Percentiles rank a stretch among this genome's conserved stretches.
Evolutionary conservation across 2,113 vertebrate species (phyloP).

Genomic region (Sceloporus undulatus): DNA sequence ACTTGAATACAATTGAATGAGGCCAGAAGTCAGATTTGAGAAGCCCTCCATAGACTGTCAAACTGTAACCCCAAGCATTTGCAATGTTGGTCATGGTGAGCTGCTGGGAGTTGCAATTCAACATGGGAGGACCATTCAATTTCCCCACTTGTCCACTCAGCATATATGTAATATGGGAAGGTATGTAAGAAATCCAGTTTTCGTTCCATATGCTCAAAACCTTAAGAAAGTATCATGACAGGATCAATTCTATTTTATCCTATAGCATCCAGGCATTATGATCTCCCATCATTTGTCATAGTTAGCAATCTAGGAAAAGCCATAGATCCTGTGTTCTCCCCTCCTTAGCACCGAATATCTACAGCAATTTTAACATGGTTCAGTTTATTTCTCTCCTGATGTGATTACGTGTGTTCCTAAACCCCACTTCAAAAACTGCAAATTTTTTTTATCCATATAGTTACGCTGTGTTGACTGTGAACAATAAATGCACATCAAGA

Average conservation of each 20-base stretch:
- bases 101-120: too few species aligned
- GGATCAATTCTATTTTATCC: background rate
- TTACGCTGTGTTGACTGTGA: background rate
- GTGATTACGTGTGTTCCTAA: background rate
- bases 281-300: background rate
- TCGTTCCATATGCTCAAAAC: background rate
- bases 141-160: too few species aligned
- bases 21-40: too few species aligned
- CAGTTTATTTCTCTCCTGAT: background rate
- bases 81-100: too few species aligned
- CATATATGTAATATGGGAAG: too few species aligned
- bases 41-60: too few species aligned
- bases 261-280: background rate
- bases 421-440: background rate
- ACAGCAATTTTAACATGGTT: background rate
- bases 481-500: background rate
- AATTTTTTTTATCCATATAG: background rate
- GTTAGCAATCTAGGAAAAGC: background rate
- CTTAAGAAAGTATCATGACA: background rate
- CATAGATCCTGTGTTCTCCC: background rate
- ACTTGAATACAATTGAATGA: too few species aligned
- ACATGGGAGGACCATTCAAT: too few species aligned
- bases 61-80: too few species aligned
- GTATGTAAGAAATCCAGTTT: background rate
- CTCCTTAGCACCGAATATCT: background rate